Evolutionary conservation across 1,140 invertebrate genomes (phyloP), one percentile per base, ranked within the genome.

Genomic region (Tetramorium simillimum): DNA sequence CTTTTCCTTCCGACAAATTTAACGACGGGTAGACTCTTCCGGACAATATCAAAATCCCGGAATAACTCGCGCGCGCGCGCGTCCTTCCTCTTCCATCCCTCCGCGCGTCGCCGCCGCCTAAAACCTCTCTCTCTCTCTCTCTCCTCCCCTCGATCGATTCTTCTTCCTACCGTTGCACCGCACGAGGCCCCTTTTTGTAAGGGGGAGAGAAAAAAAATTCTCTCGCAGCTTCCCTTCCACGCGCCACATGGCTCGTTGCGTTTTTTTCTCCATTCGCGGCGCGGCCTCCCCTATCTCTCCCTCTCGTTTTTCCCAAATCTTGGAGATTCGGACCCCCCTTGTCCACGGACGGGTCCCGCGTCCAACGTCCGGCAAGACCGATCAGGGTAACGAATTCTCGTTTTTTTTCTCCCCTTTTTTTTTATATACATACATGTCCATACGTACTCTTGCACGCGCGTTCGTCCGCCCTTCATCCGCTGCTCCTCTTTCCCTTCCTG

Each of bases 221-320:
- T 46, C 73, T 40, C 62, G 77, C 89, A 92, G 89, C 86, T 89
- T 87, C 92, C 80, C 93, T 92, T 93, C 92, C 93, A 94, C 92
- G 93, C 92, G 93, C 92, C 92, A 92, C 93, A 94, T 94, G 92
- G 77, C 86, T 88, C 87, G 90, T 92, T 92, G 77, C 91, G 91
- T 92, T 92, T 93, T 93, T 91, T 91, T 91, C n/a, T 91, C 43
- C 43, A 53, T 65, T 69, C 84, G 86, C 91, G 78, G 33, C 56
- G 82, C 60, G 60, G 33, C 33, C 73, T 77, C 56, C 89, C 87
- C 72, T 58, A 75, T 90, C 87, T 90, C 86, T 89, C 89, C 85
- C 86, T 88, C 88, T 87, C 80, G 69, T 53, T 72, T 72, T 82
- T 75, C 77, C 80, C 65, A 63, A 85, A 87, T 85, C 84, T 65